phyloP scores from a whole-genome alignment of 2,888 invertebrate species.

The Aplocera efformata region DNA sequence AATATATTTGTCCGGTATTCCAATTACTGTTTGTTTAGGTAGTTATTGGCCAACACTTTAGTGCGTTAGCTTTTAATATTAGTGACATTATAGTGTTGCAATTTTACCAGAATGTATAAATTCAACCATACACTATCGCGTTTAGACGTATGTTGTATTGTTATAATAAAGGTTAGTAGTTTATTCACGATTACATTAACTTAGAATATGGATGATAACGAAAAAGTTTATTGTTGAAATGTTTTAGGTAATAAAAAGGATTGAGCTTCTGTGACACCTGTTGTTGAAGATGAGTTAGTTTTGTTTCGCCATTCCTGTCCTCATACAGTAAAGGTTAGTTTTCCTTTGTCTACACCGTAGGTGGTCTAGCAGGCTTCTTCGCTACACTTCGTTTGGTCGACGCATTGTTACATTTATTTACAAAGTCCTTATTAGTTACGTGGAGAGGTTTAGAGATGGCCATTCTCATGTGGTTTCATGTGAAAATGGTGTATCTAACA shows the following conservation, averaged over 20 bases:
- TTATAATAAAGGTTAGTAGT: constrained; percentile 75
- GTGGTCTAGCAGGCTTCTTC: constrained; percentile 55
- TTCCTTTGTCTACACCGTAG: constrained; percentile 48
- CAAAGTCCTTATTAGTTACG: constrained; percentile 73
- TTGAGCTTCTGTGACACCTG: constrained; percentile 75
- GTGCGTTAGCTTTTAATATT: constrained; percentile 76
- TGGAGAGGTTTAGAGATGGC: constrained; percentile 77
- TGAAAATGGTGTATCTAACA: constrained; percentile 78
- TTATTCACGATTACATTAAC: constrained; percentile 71
- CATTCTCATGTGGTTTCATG: constrained; percentile 73
- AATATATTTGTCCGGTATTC: constrained; percentile 16
- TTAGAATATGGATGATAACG: constrained; percentile 69
- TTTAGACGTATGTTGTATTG: constrained; percentile 75
- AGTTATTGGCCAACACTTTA: constrained; percentile 55
- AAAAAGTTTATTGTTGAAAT: constrained; percentile 78
- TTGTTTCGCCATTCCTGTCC: constrained; percentile 27
- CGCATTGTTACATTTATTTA: constrained; percentile 70
- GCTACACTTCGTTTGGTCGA: constrained; percentile 54
- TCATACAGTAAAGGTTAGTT: constrained; percentile 30
- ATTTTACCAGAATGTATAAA: constrained; percentile 56
- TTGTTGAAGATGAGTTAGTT: constrained; percentile 62
- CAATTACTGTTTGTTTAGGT: constrained; percentile 34
- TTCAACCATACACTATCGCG: constrained; percentile 58
- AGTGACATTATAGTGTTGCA: constrained; percentile 77
- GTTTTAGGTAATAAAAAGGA: constrained; percentile 76